Conservation (phyloP, 1,140 invertebrate species). For the Dryas iulia region DNA sequence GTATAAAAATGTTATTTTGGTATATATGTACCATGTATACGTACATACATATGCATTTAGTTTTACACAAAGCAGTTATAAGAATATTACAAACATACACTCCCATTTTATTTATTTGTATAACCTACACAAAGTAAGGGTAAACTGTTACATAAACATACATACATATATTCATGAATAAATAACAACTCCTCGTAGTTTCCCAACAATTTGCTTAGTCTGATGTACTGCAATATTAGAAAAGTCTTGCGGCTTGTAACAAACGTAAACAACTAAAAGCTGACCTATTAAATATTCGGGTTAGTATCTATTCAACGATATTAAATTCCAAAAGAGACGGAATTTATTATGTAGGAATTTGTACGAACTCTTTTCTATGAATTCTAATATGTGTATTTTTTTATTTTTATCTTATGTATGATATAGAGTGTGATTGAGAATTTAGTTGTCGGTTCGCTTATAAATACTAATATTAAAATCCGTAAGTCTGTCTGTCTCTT, state of each 20-base stretch:
- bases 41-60: too few species aligned
- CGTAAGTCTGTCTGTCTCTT: too few species aligned
- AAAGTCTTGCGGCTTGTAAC: background rate
- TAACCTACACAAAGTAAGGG: background rate
- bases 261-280: constrained; percentile 14
- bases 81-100: too few species aligned
- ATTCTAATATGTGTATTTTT: background rate
- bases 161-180: background rate
- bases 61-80: too few species aligned
- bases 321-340: constrained; percentile 3
- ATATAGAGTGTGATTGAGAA: too few species aligned
- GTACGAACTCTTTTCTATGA: background rate
- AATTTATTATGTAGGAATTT: background rate
- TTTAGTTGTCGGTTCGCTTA: too few species aligned
- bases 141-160: background rate
- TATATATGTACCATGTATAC: too few species aligned
- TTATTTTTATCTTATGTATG: background rate
- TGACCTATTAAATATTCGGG: constrained; percentile 16
- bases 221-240: background rate
- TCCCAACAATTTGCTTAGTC: background rate
- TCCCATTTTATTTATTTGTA: background rate
- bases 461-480: too few species aligned
- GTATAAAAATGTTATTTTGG: too few species aligned
- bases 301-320: constrained; percentile 13
- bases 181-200: background rate